Evolutionary conservation across 2,797 vertebrate species (phyloP).

Genomic region (Oophaga sylvatica): DNA sequence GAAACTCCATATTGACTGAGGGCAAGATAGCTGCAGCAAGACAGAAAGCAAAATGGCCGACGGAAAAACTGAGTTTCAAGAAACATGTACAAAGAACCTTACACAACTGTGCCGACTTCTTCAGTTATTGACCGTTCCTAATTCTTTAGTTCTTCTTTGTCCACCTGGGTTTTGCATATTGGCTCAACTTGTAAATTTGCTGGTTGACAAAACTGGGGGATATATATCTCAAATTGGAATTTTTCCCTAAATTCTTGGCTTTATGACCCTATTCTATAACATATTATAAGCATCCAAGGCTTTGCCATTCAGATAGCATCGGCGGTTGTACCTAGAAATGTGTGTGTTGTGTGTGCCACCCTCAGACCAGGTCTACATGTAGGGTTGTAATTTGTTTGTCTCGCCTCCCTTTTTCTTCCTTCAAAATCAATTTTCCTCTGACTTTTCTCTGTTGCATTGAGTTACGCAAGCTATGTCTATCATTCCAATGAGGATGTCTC

Average conservation of each 20-base stretch:
- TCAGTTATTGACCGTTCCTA: not conserved
- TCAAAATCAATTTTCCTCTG: no score
- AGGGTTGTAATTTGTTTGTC: not conserved
- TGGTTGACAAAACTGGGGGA: not conserved
- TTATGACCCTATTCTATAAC: not conserved
- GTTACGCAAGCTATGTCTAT: no score
- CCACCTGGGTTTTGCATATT: not conserved
- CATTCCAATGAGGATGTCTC: no score
- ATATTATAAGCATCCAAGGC: no score
- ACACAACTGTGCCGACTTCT: not conserved
- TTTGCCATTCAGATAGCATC: not conserved
- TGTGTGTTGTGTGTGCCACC: not conserved
- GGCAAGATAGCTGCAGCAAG: no score
- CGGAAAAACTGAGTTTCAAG: no score
- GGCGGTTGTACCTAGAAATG: not conserved
- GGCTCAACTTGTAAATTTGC: not conserved
- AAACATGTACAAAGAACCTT: no score
- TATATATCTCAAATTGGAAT: not conserved
- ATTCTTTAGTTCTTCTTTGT: not conserved
- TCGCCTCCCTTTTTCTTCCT: not conserved
- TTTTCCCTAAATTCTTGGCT: not conserved
- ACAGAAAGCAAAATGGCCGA: no score
- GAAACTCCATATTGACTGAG: no score
- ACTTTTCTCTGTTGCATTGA: not conserved
- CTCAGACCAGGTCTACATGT: no score